Base-by-base conservation (phyloP, 2,113 vertebrate species). In the Corvus moneduloides region DNA sequence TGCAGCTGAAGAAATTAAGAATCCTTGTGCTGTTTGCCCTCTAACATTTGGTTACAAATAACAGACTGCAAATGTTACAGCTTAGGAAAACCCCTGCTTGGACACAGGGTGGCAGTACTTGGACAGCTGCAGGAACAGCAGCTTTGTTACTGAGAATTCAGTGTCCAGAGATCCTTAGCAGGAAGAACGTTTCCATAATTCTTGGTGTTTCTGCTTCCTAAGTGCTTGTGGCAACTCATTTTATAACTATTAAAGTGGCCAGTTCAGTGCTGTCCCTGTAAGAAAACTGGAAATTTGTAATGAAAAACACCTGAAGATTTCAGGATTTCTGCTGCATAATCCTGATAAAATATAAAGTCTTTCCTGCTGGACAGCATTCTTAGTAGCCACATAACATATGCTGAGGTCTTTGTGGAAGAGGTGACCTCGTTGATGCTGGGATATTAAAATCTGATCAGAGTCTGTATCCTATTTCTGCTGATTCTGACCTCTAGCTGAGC, bases 101-200 rank as follows among this genome's bases (percentile, higher is more conserved):
- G 88, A 90, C 97, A 97, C 96, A 93, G 58, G 97, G 35, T 96
- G 97, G 97, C 96, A 97, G 82, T 83, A 49, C 79, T 87, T 71
- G 39, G 27, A 51, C 80, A 37, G 3, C 39, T 72, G 13, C 63
- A 77, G 33, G 30, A 72, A 16, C 63, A 83, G 17, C 27, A 44
- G n/a, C 41, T 43, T 58, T 30, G 13, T 16, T 46, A 4, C 39
- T 55, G 37, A 72, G 26, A 46, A 12, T 18, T 64, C 41, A 13
- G 15, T 33, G 24, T 43, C 67, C 67, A 66, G 48, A 75, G 19
- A 48, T 87, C 14, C 68, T 64, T 43, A 49, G 62, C 74, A 52
- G 41, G 62, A 32, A 28, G 5, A 67, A 32, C 18, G 48, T 44
- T 62, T 33, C 59, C 26, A 1, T 67, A 33, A 13, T 37, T 83